phyloP scores from a whole-genome alignment of 2,888 invertebrate genomes.

The Lissonota sp. region DNA sequence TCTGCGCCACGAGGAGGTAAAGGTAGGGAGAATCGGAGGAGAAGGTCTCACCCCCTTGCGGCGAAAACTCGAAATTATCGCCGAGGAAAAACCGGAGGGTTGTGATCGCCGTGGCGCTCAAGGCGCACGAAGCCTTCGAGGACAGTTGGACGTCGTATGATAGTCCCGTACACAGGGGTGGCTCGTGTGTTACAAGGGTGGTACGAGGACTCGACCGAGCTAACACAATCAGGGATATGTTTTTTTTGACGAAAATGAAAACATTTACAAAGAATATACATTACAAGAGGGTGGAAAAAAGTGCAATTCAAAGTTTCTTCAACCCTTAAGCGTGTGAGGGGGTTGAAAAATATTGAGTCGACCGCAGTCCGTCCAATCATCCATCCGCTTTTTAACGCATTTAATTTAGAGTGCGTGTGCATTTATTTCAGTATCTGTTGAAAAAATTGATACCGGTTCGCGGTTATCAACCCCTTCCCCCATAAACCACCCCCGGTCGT shows the following conservation, averaged over 20 bases:
- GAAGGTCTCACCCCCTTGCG: slow-evolving; percentile 77
- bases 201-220: slow-evolving; percentile 9
- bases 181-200: slow-evolving; percentile 19
- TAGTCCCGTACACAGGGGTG: slow-evolving; percentile 43
- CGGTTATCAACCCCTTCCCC: slow-evolving; percentile 43
- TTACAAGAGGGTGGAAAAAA: neutral
- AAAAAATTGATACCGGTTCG: slow-evolving; percentile 44
- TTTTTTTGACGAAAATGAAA: slow-evolving; percentile 5
- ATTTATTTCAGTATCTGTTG: neutral
- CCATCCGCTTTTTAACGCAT: slow-evolving; percentile 33
- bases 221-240: neutral
- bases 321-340: neutral
- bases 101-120: slow-evolving; percentile 4
- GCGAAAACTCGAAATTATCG: slow-evolving; percentile 67
- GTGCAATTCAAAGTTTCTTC: neutral
- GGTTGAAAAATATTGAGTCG: slow-evolving; percentile 19
- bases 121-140: slow-evolving; percentile 33
- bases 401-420: slow-evolving; percentile 10
- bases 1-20: slow-evolving; percentile 20
- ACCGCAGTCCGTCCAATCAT: slow-evolving; percentile 41
- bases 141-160: slow-evolving; percentile 55
- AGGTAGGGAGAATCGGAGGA: too few species aligned
- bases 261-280: neutral
- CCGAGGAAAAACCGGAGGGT: slow-evolving; percentile 38
- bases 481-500: neutral